Percentiles rank a stretch among this genome's conserved stretches.
Evolutionary conservation across 2,113 vertebrate species (phyloP).

Genomic region (Zapornia atra): DNA sequence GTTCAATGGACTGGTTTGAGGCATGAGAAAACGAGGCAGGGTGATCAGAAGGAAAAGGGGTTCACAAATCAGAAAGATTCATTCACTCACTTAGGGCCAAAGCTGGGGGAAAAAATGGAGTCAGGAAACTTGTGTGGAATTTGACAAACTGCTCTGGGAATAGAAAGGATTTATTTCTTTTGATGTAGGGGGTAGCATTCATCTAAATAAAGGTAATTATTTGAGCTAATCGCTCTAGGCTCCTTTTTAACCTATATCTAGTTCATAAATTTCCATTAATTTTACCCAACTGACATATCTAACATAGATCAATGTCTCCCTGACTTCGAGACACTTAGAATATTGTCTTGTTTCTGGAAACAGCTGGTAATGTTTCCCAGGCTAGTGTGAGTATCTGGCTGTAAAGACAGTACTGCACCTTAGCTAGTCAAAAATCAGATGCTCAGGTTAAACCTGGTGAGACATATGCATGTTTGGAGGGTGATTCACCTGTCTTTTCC

Average conservation of each 20-base stretch:
- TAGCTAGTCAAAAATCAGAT: not conserved
- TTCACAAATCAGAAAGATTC: not conserved
- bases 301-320: not conserved
- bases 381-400: not conserved
- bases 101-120: not conserved
- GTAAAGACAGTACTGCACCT: not conserved
- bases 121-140: not conserved
- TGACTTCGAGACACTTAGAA: not conserved
- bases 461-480: not conserved
- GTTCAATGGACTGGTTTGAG: not conserved
- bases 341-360: not conserved
- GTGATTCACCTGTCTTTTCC: not conserved
- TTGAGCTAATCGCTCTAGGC: constrained; percentile 8
- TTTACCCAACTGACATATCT: not conserved
- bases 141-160: not conserved
- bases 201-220: constrained; percentile 30
- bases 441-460: not conserved
- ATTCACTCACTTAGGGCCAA: not conserved
- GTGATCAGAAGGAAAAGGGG: not conserved
- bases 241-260: constrained; percentile 4
- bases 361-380: not conserved
- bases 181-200: not conserved
- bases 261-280: constrained; percentile 8
- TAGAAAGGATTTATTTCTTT: not conserved
- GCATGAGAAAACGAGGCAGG: not conserved